Base-by-base conservation (phyloP, 2,888 invertebrate species). In the Margaritifera margaritifera region DNA sequence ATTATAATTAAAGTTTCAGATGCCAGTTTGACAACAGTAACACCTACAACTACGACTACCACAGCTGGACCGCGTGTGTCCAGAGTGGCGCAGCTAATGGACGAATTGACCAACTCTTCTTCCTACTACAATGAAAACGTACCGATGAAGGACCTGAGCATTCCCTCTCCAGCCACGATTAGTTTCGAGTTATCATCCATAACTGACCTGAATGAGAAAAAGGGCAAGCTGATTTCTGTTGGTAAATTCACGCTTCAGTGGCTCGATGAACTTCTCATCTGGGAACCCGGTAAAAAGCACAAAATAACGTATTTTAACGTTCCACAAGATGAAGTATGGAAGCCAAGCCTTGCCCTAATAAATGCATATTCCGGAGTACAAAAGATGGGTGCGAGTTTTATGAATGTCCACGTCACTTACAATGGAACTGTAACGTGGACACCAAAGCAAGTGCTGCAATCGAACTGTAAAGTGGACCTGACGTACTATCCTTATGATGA, bases 311-410 rank as follows among this genome's bases (percentile, higher is more conserved):
- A 57, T 25, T 25, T 76, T 42, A 60, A 72, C 5, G n/a, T 73
- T 15, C 73, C 69, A 55, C 76, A 76, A 50, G 59, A 71, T 57
- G 76, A 76, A 42, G 15, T 76, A 19, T 76, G 73, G 76, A 71
- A 65, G 52, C 76, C 76, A 8, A 73, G 73, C 52, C 70, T 76
- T 18, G 73, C 67, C 18, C 62, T 72, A 19, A 65, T 76, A 56
- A 76, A 76, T 59, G 69, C 72, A 0, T 61, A 71, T 4, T 25
- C 62, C 8, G 58, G 63, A 22, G 66, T 72, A 52, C 51, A 56
- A 6, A 60, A 62, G 8, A 72, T 76, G 69, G 76, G 76, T 6
- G 60, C 68, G 15, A 51, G 55, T 1, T 73, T 72, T 18, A 65
- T 68, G 71, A 71, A 66, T 50, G 58, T 73, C 6, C 67, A 60